Percentiles rank a stretch among this genome's conserved stretches.
phyloP scores from a whole-genome alignment of 1,140 invertebrate species.

The Ceratosolen fusciceps region DNA sequence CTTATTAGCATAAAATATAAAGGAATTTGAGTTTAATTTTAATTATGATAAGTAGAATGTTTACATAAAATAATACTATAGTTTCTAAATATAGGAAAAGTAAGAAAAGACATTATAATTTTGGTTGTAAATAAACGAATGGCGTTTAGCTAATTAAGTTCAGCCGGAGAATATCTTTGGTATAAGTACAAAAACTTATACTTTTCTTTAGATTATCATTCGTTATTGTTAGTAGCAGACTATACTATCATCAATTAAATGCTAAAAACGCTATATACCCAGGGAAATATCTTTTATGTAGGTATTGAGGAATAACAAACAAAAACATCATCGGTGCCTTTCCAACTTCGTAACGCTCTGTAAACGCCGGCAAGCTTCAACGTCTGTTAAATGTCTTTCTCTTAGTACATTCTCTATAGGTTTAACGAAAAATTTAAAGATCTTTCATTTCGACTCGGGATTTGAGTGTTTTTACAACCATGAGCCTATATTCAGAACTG shows the following conservation, averaged over 20 bases:
- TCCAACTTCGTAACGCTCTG: conserved; percentile 64
- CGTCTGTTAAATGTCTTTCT: neutral
- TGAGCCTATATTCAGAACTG: conserved; percentile 11
- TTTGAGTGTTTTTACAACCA: conserved; percentile 21
- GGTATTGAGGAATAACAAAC: conserved; percentile 35
- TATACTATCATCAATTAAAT: neutral
- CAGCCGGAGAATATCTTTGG: neutral
- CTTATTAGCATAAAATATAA: too few species aligned
- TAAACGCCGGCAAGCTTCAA: conserved; percentile 51
- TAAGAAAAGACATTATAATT: neutral
- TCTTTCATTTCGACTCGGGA: neutral
- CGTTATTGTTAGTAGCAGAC: neutral
- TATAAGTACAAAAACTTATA: neutral
- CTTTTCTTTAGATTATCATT: neutral
- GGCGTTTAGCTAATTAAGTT: neutral
- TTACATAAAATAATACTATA: neutral
- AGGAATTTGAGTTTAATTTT: too few species aligned
- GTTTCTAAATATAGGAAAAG: conserved; percentile 2
- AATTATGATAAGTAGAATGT: too few species aligned
- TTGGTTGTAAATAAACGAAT: neutral
- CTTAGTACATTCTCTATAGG: neutral
- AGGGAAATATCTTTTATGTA: conserved; percentile 32
- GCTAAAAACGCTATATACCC: neutral
- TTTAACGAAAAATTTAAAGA: conserved; percentile 25
- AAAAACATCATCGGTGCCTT: conserved; percentile 42